phyloP scores from a whole-genome alignment of 2,113 vertebrate genomes.

The Microtus ochrogaster region DNA sequence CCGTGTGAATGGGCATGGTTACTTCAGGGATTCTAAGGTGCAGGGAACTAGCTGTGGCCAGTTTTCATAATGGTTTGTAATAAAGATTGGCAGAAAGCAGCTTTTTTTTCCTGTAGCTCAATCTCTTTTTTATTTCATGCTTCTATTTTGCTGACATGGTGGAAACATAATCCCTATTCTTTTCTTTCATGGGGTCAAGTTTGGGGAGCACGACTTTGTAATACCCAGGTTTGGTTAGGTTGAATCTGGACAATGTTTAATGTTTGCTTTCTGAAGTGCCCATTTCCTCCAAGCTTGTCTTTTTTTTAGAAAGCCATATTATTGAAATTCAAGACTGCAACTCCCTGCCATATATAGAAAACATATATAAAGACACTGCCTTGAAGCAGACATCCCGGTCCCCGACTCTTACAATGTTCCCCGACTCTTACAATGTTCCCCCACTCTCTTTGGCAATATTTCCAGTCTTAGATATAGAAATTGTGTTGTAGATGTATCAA shows the following conservation, averaged over 20 bases:
- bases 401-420: too few relatives aligned
- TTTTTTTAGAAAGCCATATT: neutral
- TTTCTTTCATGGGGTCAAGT: slow-evolving; percentile 20
- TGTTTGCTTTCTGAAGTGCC: neutral
- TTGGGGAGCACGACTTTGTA: neutral
- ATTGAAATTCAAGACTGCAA: neutral
- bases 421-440: neutral
- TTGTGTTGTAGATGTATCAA: neutral
- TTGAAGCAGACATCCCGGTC: neutral
- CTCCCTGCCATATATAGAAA: neutral
- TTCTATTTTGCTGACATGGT: neutral
- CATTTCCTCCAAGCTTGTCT: neutral
- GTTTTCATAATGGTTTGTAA: neutral
- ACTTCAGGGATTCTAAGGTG: slow-evolving; percentile 2
- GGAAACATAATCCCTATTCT: neutral
- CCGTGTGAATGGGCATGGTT: neutral
- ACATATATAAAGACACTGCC: too few relatives aligned
- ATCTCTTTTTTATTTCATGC: neutral
- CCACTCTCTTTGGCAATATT: neutral
- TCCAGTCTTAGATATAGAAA: neutral
- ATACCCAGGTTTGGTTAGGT: neutral
- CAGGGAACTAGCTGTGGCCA: neutral
- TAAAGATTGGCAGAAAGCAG: neutral
- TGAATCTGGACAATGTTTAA: neutral
- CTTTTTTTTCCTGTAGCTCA: neutral